These are phyloP conservation scores for Huso huso DNA, from an alignment of 2,797 vertebrate genomes.

Conservation along the genomic window DNA sequence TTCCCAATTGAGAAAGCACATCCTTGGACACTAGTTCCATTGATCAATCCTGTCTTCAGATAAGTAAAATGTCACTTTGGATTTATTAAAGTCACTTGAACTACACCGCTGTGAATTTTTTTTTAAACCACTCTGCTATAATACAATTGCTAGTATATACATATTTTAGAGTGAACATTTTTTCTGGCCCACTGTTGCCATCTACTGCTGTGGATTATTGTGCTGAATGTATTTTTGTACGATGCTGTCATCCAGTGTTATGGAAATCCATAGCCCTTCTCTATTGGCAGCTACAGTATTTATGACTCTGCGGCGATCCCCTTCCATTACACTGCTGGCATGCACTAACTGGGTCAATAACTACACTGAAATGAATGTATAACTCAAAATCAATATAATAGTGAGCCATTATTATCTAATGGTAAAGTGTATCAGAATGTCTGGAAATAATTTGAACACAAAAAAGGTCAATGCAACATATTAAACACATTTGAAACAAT, in stretches of 20 bases:
- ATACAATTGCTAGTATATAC: no score
- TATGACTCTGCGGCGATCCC: background rate
- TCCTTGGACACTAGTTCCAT: no score
- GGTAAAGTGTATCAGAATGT: no score
- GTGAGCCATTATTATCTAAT: background rate
- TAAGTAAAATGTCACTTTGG: no score
- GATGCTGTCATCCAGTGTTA: background rate
- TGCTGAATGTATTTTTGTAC: background rate
- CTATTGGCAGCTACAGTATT: background rate
- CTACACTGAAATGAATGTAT: background rate
- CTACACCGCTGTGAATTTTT: no score
- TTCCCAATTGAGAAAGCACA: no score
- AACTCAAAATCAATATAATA: background rate
- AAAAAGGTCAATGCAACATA: no score
- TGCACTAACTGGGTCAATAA: background rate
- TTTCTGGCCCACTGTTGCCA: constrained; percentile 1
- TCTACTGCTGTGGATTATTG: constrained; percentile 1
- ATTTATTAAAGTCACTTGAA: no score
- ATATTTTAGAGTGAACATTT: background rate
- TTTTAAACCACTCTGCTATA: no score
- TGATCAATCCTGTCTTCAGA: no score
- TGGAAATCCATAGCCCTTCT: background rate
- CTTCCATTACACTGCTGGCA: background rate
- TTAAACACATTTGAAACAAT: no score
- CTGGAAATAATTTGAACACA: no score